A percentile compares a stretch with the other conserved stretches of the same genome.
These are phyloP conservation scores for Nephrocerus scutellatus DNA, from an alignment of 2,888 invertebrate species.

Conservation along the genomic window DNA sequence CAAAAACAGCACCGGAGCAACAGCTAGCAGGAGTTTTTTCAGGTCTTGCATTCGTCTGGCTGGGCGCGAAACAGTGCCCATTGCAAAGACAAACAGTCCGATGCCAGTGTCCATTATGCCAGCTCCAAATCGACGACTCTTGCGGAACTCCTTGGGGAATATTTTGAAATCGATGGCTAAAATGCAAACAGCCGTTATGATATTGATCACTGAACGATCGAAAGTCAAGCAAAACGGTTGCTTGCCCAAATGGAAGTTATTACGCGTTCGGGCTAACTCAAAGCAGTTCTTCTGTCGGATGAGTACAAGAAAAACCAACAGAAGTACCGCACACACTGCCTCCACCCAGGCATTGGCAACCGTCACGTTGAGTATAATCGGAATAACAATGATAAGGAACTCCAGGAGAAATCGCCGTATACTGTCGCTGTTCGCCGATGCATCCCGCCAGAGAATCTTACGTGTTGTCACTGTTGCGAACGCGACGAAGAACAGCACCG, in stretches of 20 bases:
- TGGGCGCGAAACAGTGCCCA: slow-evolving; percentile 66
- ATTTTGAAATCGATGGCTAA: slow-evolving; percentile 87
- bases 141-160: slow-evolving; percentile 80
- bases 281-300: slow-evolving; percentile 2
- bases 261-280: not conserved
- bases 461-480: slow-evolving; percentile 15
- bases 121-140: slow-evolving; percentile 79
- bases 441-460: slow-evolving; percentile 8
- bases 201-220: slow-evolving; percentile 61
- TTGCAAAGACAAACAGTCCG: slow-evolving; percentile 75
- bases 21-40: slow-evolving; percentile 30
- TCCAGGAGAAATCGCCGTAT: slow-evolving; percentile 48
- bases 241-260: slow-evolving; percentile 25
- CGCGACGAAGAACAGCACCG: slow-evolving; percentile 26
- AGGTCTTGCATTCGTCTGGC: slow-evolving; percentile 24
- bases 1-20: slow-evolving; percentile 51
- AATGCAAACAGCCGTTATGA: slow-evolving; percentile 74
- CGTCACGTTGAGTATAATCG: slow-evolving; percentile 55
- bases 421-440: slow-evolving; percentile 13
- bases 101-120: slow-evolving; percentile 95
- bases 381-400: slow-evolving; percentile 52
- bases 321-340: slow-evolving; percentile 6
- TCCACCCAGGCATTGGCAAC: slow-evolving; percentile 47
- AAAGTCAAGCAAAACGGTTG: slow-evolving; percentile 55
- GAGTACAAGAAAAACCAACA: not conserved